Percentiles rank a stretch among this genome's conserved stretches.
Conservation (phyloP, 30 jellyfish, hydroid and myxozoan species). For the Cassiopea andromeda region DNA sequence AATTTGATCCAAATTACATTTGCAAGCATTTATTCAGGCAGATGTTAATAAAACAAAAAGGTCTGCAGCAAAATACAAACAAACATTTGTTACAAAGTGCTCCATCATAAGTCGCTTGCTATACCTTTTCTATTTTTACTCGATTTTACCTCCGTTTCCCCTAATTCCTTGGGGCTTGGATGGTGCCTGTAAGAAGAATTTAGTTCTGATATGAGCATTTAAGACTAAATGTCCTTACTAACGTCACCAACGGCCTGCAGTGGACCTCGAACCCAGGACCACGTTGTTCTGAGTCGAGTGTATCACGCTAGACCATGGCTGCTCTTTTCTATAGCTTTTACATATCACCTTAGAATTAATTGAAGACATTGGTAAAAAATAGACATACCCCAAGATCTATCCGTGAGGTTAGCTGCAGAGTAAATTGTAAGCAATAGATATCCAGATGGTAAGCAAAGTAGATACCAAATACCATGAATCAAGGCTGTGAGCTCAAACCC, state of each 20-base stretch:
- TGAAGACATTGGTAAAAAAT: background rate
- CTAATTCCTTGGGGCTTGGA: too few relatives aligned
- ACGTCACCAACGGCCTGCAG: too few relatives aligned
- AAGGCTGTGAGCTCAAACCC: slow-evolving; percentile 83
- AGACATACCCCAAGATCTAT: slow-evolving; percentile 94
- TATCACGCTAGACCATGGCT: too few relatives aligned
- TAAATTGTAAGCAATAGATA: slow-evolving; percentile 87
- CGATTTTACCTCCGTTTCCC: too few relatives aligned
- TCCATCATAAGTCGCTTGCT: background rate
- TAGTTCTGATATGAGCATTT: too few relatives aligned
- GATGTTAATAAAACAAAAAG: background rate
- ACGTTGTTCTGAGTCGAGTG: too few relatives aligned
- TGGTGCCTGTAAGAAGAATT: too few relatives aligned
- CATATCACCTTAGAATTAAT: too few relatives aligned
- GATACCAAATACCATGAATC: slow-evolving; percentile 90
- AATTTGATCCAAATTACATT: background rate
- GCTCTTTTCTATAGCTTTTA: background rate
- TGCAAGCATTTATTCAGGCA: background rate
- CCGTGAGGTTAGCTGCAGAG: slow-evolving; percentile 96
- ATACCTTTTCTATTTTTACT: background rate
- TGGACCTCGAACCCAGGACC: too few relatives aligned
- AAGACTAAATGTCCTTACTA: too few relatives aligned
- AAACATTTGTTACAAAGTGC: background rate
- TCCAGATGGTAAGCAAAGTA: slow-evolving; percentile 96
- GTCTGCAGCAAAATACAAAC: background rate